Percentiles rank a stretch among this genome's conserved stretches.
Evolutionary conservation across 2,113 vertebrate species (phyloP).

Genomic region (Poeciliopsis retropinna): DNA sequence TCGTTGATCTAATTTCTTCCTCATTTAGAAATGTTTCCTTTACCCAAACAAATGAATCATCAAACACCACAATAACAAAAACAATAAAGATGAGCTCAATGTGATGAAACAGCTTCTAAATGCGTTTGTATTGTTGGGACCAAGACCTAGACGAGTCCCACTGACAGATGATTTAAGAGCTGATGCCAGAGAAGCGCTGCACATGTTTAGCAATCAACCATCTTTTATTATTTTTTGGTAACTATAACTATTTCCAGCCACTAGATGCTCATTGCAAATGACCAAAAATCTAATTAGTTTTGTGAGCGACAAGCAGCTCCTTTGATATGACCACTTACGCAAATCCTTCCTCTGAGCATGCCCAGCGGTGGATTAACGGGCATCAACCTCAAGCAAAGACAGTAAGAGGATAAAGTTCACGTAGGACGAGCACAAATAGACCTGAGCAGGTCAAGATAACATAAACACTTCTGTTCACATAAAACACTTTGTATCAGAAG

Average conservation of each 20-base stretch:
- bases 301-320: not conserved
- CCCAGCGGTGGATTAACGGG: slow-evolving; percentile 67
- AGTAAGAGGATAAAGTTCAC: slow-evolving; percentile 74
- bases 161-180: not conserved
- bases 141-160: not conserved
- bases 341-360: slow-evolving; percentile 40
- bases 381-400: slow-evolving; percentile 59
- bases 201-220: not conserved
- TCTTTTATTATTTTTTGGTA: not conserved
- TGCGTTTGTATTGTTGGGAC: not conserved
- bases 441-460: slow-evolving; percentile 36
- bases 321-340: slow-evolving; percentile 30
- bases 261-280: too few species aligned
- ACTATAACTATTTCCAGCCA: not conserved
- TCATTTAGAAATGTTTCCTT: not conserved
- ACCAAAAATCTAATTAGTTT: not conserved
- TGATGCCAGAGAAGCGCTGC: not conserved
- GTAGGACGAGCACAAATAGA: slow-evolving; percentile 71
- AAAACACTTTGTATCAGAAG: slow-evolving; percentile 15
- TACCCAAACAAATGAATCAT: not conserved
- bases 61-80: not conserved
- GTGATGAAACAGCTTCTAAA: not conserved
- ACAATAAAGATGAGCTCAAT: not conserved
- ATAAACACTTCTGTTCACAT: slow-evolving; percentile 15
- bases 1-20: not conserved